phyloP scores from a whole-genome alignment of 2,888 invertebrate species.

The Acrobasis suavella region DNA sequence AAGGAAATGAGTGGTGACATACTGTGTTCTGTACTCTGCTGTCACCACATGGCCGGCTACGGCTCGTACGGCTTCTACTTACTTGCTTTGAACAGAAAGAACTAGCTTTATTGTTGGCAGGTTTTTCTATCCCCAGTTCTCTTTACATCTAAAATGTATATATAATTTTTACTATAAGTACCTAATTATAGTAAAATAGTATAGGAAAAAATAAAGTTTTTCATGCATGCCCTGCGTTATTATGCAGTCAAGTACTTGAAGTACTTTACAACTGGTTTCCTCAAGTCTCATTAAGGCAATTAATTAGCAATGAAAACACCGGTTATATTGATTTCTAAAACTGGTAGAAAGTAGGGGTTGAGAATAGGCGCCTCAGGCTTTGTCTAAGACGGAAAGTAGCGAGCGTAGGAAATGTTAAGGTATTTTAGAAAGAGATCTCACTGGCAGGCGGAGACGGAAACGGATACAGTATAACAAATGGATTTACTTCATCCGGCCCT shows the following conservation, averaged over 20 bases:
- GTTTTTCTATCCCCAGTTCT: too few relatives aligned
- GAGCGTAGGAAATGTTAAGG: constrained; percentile 13
- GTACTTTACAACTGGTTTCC: neutral
- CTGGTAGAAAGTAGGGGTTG: constrained; percentile 20
- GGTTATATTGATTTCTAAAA: constrained; percentile 22
- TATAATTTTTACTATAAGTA: too few relatives aligned
- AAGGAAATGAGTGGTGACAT: too few relatives aligned
- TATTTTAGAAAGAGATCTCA: neutral
- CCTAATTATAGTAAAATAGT: too few relatives aligned
- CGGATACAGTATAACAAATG: neutral
- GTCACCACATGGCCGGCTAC: too few relatives aligned
- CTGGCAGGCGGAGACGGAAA: neutral
- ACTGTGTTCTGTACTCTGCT: too few relatives aligned
- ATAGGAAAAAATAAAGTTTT: neutral
- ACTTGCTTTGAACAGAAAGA: too few relatives aligned
- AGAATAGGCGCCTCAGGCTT: constrained; percentile 18
- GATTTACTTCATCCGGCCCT: too few relatives aligned
- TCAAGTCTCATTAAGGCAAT: constrained; percentile 8
- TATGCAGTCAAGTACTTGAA: neutral
- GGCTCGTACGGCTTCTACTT: too few relatives aligned
- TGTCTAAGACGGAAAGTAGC: constrained; percentile 18
- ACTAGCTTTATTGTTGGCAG: too few relatives aligned
- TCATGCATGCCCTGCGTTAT: neutral
- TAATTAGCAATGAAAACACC: constrained; percentile 18
- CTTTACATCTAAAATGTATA: too few relatives aligned